Evolutionary conservation across 2,888 invertebrate species (phyloP).

Genomic region (Asteroscopus sphinx): DNA sequence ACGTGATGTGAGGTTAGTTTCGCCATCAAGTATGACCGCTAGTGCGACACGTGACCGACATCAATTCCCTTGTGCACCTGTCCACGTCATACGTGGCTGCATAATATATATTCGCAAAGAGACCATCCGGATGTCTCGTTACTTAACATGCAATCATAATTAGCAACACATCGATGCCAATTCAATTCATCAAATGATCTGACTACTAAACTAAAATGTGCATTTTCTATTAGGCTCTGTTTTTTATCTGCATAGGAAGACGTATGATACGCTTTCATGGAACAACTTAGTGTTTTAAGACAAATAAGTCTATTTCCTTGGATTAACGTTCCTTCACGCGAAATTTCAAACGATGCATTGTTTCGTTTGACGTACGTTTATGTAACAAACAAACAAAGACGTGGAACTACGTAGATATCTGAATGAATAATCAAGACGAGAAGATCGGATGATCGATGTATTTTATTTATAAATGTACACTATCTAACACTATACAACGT

Average conservation of each 20-base stretch:
- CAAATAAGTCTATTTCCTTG: not conserved
- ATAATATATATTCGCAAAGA: conserved; percentile 41
- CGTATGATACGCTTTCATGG: not conserved
- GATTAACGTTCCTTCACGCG: not conserved
- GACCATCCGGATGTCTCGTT: conserved; percentile 29
- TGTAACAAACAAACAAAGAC: conserved; percentile 1
- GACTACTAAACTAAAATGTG: not conserved
- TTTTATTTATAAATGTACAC: too few species aligned
- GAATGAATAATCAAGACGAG: too few species aligned
- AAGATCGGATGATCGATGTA: too few species aligned
- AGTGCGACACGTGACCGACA: conserved; percentile 35
- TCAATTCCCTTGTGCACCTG: conserved; percentile 39
- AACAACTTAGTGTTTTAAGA: not conserved
- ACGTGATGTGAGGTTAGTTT: conserved; percentile 31
- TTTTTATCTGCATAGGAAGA: too few species aligned
- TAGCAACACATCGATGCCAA: conserved; percentile 16
- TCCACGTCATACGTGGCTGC: conserved; percentile 32
- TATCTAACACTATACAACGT: too few species aligned
- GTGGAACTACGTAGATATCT: not conserved
- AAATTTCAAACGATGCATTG: not conserved
- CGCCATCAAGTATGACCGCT: conserved; percentile 34
- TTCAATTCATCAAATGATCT: not conserved
- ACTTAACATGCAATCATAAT: conserved; percentile 36
- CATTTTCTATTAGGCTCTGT: not conserved
- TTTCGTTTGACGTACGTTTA: not conserved